Percentiles rank a stretch among this genome's conserved stretches.
Conservation (phyloP, 2,113 vertebrate genomes). For the Danionella cerebrum region DNA sequence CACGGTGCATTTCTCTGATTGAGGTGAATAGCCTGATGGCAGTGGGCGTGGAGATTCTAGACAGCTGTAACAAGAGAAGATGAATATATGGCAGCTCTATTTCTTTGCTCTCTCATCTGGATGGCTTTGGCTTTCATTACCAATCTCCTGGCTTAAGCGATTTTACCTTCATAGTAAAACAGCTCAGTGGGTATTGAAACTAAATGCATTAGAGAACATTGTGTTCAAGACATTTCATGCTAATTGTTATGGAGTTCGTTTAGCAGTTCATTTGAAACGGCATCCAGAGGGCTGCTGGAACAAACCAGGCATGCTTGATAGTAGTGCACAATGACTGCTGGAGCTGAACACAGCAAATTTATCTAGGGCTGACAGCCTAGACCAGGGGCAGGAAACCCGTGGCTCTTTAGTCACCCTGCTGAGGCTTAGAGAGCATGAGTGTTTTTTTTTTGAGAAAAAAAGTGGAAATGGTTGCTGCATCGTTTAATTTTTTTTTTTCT, state of each 20-base stretch:
- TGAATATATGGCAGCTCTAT: conserved; percentile 21
- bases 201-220: not conserved
- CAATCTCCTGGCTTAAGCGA: not conserved
- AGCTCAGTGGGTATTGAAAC: not conserved
- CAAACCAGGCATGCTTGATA: not conserved
- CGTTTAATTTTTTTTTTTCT: not conserved
- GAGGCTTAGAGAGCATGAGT: too few relatives aligned
- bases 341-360: not conserved
- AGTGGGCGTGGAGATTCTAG: conserved; percentile 1
- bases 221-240: not conserved
- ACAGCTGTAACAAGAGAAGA: conserved; percentile 13
- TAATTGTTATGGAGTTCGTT: not conserved
- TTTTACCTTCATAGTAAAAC: not conserved
- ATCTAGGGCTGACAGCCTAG: not conserved
- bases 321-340: not conserved
- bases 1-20: conserved; percentile 14
- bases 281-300: not conserved
- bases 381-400: too few relatives aligned
- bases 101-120: conserved; percentile 14
- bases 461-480: not conserved
- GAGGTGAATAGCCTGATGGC: conserved; percentile 7
- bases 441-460: not conserved
- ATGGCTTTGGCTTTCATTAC: conserved; percentile 7
- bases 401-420: too few relatives aligned
- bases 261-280: not conserved